These are phyloP conservation scores for Hoplodrina ambigua DNA, from an alignment of 2,888 invertebrate species.

Conservation along the genomic window DNA sequence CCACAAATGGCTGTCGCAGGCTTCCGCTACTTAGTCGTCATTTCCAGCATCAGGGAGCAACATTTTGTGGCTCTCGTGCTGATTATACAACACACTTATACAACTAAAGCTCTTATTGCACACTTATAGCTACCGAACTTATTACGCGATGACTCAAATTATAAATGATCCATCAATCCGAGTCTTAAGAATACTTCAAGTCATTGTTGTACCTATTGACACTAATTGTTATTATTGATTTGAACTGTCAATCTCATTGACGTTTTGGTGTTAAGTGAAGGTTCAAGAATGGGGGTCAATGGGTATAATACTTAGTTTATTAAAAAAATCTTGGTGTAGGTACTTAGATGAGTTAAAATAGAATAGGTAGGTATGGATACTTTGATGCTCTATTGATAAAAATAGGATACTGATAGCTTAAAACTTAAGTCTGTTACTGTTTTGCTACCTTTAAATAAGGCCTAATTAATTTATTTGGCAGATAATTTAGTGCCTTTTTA, in stretches of 20 bases:
- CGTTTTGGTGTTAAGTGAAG: constrained; percentile 29
- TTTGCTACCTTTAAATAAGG: no score
- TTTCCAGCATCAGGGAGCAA: no score
- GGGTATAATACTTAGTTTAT: constrained; percentile 9
- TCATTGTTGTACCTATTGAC: constrained; percentile 32
- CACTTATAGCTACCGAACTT: constrained; percentile 1
- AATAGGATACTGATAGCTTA: not conserved
- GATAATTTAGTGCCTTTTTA: no score
- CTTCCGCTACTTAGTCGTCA: no score
- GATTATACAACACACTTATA: not conserved
- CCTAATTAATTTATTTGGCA: no score
- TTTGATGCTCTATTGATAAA: not conserved
- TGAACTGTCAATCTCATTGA: constrained; percentile 37
- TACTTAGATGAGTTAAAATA: not conserved
- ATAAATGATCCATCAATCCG: constrained; percentile 27
- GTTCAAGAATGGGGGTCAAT: constrained; percentile 27
- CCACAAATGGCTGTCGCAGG: no score
- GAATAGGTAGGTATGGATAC: not conserved
- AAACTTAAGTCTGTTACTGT: not conserved
- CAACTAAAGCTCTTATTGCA: not conserved
- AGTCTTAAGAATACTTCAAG: constrained; percentile 20
- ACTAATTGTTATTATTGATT: constrained; percentile 47
- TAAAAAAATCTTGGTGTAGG: not conserved
- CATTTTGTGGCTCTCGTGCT: no score
- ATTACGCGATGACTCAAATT: constrained; percentile 6